Conservation (phyloP, 2,797 vertebrate species). For the Amazona finschi region DNA sequence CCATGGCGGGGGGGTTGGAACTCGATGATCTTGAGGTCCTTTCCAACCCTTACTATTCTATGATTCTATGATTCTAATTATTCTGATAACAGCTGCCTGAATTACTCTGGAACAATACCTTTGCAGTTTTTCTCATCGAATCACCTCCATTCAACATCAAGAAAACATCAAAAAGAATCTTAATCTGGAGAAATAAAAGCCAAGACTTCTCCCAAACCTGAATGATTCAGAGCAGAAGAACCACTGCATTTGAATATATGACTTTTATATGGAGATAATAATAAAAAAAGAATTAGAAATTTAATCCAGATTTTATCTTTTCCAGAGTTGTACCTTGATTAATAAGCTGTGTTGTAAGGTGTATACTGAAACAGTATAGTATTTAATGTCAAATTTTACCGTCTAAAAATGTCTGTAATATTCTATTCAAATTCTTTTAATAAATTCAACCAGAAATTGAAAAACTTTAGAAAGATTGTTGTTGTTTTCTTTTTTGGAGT, state of each 20-base stretch:
- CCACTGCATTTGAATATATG: background rate
- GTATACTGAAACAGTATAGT: background rate
- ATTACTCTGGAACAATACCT: background rate
- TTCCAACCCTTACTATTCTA: too few relatives aligned
- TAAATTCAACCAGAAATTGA: background rate
- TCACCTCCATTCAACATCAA: background rate
- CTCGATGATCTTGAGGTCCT: too few relatives aligned
- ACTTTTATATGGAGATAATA: background rate
- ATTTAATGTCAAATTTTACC: background rate
- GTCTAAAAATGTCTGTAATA: background rate
- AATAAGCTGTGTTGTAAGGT: background rate
- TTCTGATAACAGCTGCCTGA: background rate
- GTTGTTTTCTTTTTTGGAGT: background rate
- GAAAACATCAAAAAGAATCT: background rate
- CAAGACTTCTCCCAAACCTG: background rate
- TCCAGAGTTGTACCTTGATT: background rate
- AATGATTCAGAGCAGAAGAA: background rate
- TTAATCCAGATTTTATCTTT: background rate
- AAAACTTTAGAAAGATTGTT: background rate
- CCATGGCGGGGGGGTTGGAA: too few relatives aligned
- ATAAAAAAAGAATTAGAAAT: background rate
- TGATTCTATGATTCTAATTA: background rate
- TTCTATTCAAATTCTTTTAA: background rate
- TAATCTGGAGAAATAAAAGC: background rate
- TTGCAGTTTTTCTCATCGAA: background rate